Base-by-base conservation (phyloP, 2,797 vertebrate species). In the Pangasius djambal region DNA sequence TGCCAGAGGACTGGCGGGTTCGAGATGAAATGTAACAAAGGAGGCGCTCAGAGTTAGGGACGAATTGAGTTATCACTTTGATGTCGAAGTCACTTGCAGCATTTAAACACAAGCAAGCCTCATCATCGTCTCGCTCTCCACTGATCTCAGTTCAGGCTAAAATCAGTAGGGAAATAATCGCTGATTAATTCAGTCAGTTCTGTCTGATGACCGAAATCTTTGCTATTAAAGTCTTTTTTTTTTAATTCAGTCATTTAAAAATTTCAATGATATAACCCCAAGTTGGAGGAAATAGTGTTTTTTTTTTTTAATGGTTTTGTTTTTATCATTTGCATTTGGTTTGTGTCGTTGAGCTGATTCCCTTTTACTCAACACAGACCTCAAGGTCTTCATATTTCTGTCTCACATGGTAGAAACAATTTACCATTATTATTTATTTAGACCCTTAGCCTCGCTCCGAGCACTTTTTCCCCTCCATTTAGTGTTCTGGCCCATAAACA, bases 341-440 rank as follows among this genome's bases (percentile, higher is more conserved):
- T 83, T 16, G 55, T 40, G 34, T 13, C 10, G 28, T 61, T 22
- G 55, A 25, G 2, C 57, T 25, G 34, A 37, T 20, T 83, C 13
- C 1, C 25, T 44, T 63, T 83, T 44, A n/a, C 57, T 44, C 6
- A 4, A 3, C 61, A n/a, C 16, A 67, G n/a, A 59, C 78, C 78
- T 37, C 78, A 13, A 9, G 52, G 31, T 20, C 28, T 83, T 83
- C 40, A 2, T 10, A 67, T 13, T 18, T 31, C 50, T 15, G 59
- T n/a, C 37, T 44, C 37, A 59, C 20, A 48, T 12, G 61, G 15
- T 48, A 83, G 61, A 88, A 84, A 88, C 83, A 87, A 61, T 88
- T 90, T 90, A 85, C 86, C 65, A 22, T 63, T 90, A 89, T 90
- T 85, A 88, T 92, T 92, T 92, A 89, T 89, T 90, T 86, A 88